Evolutionary conservation across 2,888 invertebrate species (phyloP), one percentile per base, ranked within the genome.

Genomic region (Stenotaenia linearis): DNA sequence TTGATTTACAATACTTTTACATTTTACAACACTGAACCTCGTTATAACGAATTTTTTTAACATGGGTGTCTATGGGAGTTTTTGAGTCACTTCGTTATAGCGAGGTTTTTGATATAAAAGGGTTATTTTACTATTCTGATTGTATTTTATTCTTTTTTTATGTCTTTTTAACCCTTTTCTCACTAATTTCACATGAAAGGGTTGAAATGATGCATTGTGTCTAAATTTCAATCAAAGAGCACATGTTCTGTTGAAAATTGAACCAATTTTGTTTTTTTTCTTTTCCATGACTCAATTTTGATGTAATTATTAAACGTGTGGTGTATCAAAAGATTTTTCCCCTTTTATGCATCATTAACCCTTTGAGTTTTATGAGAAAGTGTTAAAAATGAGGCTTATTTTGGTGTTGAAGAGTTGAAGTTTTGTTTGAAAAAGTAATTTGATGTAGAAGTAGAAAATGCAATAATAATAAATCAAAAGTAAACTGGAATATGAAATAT

Each of bases 151-250:
- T 61, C 61, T 61, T 61, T 61, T 25, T 23, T 61, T 23, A 7
- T 23, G 7, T 61, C 10, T 10, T 61, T 3, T 28, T 69, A n/a
- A 25, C 12, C 12, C 12, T 45, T 45, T 45, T 45, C 12, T 18
- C 12, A 18, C 6, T 12, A 7, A 9, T 69, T 23, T 25, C 5
- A 18, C 18, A 50, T n/a, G 50, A 50, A 69, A 69, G 69, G 69
- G 69, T 69, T 69, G 28, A 69, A 56, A 69, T 10, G n/a, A 28
- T 69, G 69, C 69, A 69, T 25, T 69, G 28, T 69, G 69, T 28
- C 69, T 69, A 10, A 69, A 69, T 69, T 69, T 69, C 69, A 69
- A 69, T 69, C 69, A 69, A 69, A 69, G 69, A 69, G 69, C 69
- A 69, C 25, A 28, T 69, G 23, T 28, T 28, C 69, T 69, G n/a